Conservation (phyloP, 2,113 vertebrate genomes). For the Percopsis transmontana region DNA sequence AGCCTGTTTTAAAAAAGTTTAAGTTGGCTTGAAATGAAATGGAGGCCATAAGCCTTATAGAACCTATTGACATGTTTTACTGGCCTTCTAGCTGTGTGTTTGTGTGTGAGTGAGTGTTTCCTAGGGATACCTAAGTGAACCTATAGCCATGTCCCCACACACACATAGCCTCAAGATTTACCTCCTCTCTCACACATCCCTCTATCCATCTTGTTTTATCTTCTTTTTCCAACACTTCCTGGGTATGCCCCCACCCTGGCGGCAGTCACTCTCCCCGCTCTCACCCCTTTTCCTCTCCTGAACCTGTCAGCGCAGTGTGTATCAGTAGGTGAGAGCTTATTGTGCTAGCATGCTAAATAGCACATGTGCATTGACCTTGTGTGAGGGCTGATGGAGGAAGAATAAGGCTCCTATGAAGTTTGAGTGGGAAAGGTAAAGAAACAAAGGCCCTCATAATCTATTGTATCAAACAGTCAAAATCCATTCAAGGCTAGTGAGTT, state of each 20-base stretch:
- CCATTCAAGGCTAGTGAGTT: no score
- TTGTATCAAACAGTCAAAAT: no score
- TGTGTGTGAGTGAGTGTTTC: constrained; percentile 25
- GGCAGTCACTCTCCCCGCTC: background rate
- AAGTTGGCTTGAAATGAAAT: constrained; percentile 3
- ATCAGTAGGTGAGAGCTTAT: background rate
- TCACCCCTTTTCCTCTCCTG: background rate
- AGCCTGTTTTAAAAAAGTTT: constrained; percentile 9
- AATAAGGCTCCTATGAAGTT: no score
- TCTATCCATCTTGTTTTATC: constrained; percentile 4
- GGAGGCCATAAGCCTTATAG: constrained; percentile 23
- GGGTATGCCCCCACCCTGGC: constrained; percentile 5
- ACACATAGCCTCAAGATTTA: constrained; percentile 9
- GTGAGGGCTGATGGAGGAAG: background rate
- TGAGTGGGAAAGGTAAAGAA: no score
- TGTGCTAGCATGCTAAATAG: background rate
- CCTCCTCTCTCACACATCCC: constrained; percentile 18
- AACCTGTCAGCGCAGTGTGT: background rate
- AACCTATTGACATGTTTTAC: constrained; percentile 23
- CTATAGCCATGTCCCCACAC: constrained; percentile 26
- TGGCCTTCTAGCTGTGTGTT: constrained; percentile 1
- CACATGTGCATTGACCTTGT: background rate
- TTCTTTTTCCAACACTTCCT: background rate
- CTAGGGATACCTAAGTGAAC: constrained; percentile 28
- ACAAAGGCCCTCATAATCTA: no score